Evolutionary conservation across 2,113 vertebrate species (phyloP).

Genomic region (Pandion haliaetus): DNA sequence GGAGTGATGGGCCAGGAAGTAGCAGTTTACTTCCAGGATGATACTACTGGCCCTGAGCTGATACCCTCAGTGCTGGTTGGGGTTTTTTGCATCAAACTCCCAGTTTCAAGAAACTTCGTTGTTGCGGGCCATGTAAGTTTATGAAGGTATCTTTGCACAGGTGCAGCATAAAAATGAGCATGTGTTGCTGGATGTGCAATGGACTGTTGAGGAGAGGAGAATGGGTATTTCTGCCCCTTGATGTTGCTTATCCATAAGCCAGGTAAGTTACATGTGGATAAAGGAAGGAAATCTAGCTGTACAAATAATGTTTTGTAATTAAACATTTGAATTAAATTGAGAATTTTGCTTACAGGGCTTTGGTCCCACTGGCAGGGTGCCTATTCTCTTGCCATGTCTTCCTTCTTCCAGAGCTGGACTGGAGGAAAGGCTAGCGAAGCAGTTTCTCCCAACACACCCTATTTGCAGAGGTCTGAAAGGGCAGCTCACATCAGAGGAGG

Average conservation of each 20-base stretch:
- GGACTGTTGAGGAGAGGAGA: not conserved
- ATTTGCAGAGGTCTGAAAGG: not conserved
- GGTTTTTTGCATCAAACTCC: not conserved
- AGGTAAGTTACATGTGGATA: not conserved
- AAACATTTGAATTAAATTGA: not conserved
- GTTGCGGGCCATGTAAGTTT: not conserved
- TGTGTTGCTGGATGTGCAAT: not conserved
- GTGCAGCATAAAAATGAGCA: not conserved
- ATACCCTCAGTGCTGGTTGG: not conserved
- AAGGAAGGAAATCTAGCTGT: not conserved
- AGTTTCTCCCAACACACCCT: not conserved
- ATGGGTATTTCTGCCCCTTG: not conserved
- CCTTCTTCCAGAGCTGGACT: not conserved
- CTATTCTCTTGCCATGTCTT: not conserved
- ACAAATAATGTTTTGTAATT: not conserved
- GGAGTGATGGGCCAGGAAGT: not conserved
- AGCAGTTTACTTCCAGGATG: not conserved
- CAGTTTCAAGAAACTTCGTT: not conserved
- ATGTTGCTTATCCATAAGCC: not conserved
- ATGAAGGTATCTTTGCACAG: not conserved
- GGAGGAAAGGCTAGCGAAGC: not conserved
- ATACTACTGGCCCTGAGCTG: not conserved
- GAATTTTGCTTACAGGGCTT: not conserved
- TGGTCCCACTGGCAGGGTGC: not conserved
- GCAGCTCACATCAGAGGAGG: not conserved